Conservation (phyloP, 2,113 vertebrate species). For the Phodopus roborovskii region DNA sequence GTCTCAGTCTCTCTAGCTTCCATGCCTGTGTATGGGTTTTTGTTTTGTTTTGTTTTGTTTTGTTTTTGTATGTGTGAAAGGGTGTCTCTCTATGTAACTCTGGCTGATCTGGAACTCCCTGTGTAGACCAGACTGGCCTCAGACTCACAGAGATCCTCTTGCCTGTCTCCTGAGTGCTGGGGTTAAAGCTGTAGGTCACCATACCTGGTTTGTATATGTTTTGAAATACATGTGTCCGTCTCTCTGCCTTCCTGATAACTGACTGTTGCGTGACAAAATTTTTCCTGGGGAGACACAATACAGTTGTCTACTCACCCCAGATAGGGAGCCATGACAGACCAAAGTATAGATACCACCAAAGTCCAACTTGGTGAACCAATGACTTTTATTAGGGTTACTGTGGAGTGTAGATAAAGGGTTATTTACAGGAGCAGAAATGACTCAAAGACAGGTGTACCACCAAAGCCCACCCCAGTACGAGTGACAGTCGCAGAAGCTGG, state of each 20-base stretch:
- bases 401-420: background rate
- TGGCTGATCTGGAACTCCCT: background rate
- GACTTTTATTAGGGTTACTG: background rate
- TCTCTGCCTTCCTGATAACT: background rate
- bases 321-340: background rate
- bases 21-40: background rate
- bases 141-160: background rate
- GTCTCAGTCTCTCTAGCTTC: background rate
- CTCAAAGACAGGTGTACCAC: background rate
- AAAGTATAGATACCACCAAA: background rate
- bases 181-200: no score
- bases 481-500: background rate
- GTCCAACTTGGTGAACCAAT: background rate
- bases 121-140: background rate
- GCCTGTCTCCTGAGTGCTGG: background rate
- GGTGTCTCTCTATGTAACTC: background rate
- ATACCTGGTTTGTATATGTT: background rate
- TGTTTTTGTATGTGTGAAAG: background rate
- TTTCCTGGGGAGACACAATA: background rate
- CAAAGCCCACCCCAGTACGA: background rate
- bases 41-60: background rate
- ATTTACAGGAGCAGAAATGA: background rate
- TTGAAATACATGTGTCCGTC: background rate
- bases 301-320: background rate
- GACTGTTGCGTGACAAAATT: background rate